phyloP scores from a whole-genome alignment of 2,113 vertebrate species.

The Tachysurus fulvidraco region DNA sequence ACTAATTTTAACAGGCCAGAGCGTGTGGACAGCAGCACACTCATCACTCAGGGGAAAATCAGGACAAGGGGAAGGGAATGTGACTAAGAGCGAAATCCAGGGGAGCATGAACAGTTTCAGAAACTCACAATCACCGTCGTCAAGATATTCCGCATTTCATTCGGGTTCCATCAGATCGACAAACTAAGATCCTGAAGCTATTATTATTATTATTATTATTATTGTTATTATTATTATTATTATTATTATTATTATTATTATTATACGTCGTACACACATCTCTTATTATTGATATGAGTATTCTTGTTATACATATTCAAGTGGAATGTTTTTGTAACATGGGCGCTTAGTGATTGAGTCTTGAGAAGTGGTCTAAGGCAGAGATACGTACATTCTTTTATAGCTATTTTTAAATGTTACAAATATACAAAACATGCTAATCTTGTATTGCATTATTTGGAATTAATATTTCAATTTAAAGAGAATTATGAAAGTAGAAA shows the following conservation, averaged over 20 bases:
- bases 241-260: constrained; percentile 27
- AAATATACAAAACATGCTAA: constrained; percentile 18
- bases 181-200: constrained; percentile 63
- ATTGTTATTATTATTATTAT: constrained; percentile 25
- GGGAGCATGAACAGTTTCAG: constrained; percentile 85
- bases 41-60: constrained; percentile 62
- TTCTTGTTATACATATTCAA: constrained; percentile 43
- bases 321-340: constrained; percentile 54
- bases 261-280: constrained; percentile 42
- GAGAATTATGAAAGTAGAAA: not conserved
- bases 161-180: constrained; percentile 83
- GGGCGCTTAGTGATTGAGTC: constrained; percentile 6
- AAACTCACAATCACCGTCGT: constrained; percentile 82
- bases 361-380: constrained; percentile 31
- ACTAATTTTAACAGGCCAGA: constrained; percentile 51
- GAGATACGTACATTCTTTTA: constrained; percentile 23
- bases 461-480: constrained; percentile 28
- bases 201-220: too few relatives aligned
- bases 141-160: constrained; percentile 80
- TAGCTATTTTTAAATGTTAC: constrained; percentile 41
- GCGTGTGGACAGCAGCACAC: constrained; percentile 54
- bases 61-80: constrained; percentile 57
- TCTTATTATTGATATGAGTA: constrained; percentile 45
- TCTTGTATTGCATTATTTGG: constrained; percentile 8
- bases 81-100: constrained; percentile 70